These are phyloP conservation scores for Calephelis perditalis DNA, from an alignment of 2,888 invertebrate genomes.

Conservation along the genomic window DNA sequence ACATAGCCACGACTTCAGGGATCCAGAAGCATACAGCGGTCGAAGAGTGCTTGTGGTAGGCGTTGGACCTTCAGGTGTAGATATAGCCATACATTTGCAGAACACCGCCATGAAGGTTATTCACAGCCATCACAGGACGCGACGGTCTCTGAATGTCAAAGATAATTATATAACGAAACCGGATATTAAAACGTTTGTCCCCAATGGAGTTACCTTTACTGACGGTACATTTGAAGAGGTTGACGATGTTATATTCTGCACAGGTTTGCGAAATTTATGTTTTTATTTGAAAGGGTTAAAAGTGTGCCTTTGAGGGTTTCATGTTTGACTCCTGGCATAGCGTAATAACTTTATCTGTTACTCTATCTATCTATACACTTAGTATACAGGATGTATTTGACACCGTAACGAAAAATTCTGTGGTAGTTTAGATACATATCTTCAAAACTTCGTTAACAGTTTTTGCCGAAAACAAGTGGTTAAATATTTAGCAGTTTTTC, in stretches of 20 bases:
- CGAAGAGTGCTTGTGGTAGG: conserved; percentile 83
- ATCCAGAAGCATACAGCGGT: conserved; percentile 37
- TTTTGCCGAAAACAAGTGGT: too few relatives aligned
- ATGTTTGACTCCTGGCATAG: too few relatives aligned
- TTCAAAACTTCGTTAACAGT: too few relatives aligned
- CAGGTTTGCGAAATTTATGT: conserved; percentile 65
- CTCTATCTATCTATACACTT: too few relatives aligned
- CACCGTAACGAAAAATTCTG: too few relatives aligned
- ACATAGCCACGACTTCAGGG: too few relatives aligned
- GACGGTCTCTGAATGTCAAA: conserved; percentile 67
- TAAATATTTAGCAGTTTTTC: too few relatives aligned
- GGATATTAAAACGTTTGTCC: conserved; percentile 57
- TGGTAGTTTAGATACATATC: too few relatives aligned
- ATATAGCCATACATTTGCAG: conserved; percentile 83
- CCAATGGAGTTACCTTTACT: conserved; percentile 57
- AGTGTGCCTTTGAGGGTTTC: too few relatives aligned
- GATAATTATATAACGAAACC: conserved; percentile 73
- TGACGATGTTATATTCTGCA: conserved; percentile 58
- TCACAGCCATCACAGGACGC: conserved; percentile 72
- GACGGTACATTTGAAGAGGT: conserved; percentile 79
- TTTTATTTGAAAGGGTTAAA: too few relatives aligned
- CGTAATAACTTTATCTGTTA: too few relatives aligned
- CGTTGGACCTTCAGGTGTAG: conserved; percentile 85
- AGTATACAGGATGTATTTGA: too few relatives aligned
- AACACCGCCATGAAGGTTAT: conserved; percentile 65